phyloP scores from a whole-genome alignment of 2,113 vertebrate species.

The Nansenia antarctica region DNA sequence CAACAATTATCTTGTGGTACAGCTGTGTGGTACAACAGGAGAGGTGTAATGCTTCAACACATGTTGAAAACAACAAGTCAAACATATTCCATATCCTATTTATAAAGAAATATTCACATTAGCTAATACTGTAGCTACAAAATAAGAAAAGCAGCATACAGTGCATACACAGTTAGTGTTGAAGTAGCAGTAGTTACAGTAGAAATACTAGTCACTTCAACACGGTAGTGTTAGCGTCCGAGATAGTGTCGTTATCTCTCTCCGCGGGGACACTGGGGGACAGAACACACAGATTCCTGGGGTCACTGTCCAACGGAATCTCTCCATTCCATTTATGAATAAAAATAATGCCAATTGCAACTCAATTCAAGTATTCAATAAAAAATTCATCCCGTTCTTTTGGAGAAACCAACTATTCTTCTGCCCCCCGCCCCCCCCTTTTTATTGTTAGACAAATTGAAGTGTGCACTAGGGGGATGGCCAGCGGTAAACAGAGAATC shows the following conservation, averaged over 20 bases:
- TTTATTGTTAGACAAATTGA: slow-evolving; percentile 98
- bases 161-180: too few species aligned
- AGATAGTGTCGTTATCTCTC: slow-evolving; percentile 16
- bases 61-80: background rate
- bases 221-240: too few species aligned
- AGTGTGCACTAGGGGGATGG: slow-evolving; percentile 84
- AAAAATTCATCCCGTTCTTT: slow-evolving; percentile 93
- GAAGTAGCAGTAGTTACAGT: background rate
- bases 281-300: slow-evolving; percentile 29
- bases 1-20: background rate
- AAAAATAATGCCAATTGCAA: slow-evolving; percentile 81
- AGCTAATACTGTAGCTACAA: too few species aligned
- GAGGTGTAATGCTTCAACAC: too few species aligned
- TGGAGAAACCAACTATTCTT: slow-evolving; percentile 82
- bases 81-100: too few species aligned
- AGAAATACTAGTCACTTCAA: background rate
- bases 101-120: too few species aligned
- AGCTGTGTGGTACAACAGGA: background rate
- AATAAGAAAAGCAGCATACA: too few species aligned
- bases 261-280: slow-evolving; percentile 1
- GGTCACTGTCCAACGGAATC: slow-evolving; percentile 48
- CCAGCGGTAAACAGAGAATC: slow-evolving; percentile 87
- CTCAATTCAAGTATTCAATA: slow-evolving; percentile 89
- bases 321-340: slow-evolving; percentile 79
- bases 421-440: slow-evolving; percentile 83